Percentiles rank a stretch among this genome's conserved stretches.
Conservation (phyloP, 2,113 vertebrate genomes). For the Tychaedon coryphoeus region DNA sequence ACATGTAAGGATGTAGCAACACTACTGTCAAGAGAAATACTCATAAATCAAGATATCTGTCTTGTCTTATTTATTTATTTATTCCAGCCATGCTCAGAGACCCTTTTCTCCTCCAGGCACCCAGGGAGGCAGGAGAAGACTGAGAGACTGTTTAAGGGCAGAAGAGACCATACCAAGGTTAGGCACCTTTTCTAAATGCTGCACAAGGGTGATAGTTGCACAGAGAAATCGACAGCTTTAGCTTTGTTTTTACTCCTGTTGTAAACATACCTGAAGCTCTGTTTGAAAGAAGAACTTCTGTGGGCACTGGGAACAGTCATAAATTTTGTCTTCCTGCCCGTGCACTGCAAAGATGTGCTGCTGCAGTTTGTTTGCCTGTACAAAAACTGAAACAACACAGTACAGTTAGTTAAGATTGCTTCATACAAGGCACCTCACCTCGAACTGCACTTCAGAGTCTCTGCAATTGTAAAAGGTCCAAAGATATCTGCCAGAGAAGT, state of each 20-base stretch:
- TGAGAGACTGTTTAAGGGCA: not conserved
- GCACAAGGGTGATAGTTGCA: not conserved
- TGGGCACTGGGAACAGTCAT: constrained; percentile 98
- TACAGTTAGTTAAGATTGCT: not conserved
- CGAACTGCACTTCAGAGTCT: not conserved
- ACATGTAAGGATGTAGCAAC: constrained; percentile 40
- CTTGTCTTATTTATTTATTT: constrained; percentile 65
- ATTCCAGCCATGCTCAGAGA: constrained; percentile 39
- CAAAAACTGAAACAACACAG: constrained; percentile 85
- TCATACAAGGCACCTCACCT: not conserved
- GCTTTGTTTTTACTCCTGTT: not conserved
- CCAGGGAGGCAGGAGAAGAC: not conserved
- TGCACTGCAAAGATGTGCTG: constrained; percentile 99
- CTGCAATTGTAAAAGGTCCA: constrained; percentile 36
- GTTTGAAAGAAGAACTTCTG: constrained; percentile 99
- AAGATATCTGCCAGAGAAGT: constrained; percentile 83
- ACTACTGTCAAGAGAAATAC: constrained; percentile 63
- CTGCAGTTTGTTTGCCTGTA: constrained; percentile 98
- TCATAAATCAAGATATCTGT: constrained; percentile 56
- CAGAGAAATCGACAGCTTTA: not conserved
- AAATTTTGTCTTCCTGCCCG: constrained; percentile 98
- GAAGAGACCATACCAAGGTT: not conserved
- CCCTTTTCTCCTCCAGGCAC: not conserved
- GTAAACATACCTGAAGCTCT: constrained; percentile 91
- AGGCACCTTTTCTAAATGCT: not conserved